Conservation (phyloP, 1,140 invertebrate genomes). For the Sitobion miscanthi region DNA sequence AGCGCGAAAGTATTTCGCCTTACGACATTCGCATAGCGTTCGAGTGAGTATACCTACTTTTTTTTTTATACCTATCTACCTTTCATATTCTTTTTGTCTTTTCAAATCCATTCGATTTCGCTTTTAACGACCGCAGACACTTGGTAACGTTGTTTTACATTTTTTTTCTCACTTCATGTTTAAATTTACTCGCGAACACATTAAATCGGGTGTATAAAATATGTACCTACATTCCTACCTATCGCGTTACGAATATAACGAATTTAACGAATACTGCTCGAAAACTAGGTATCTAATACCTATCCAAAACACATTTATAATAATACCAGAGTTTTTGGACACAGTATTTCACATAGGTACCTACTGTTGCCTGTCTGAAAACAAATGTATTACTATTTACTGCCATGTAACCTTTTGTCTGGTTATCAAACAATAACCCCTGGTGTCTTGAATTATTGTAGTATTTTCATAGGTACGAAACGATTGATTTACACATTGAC, state of each 20-base stretch:
- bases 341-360: neutral
- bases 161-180: neutral
- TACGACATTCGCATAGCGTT: too few species aligned
- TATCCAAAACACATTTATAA: too few species aligned
- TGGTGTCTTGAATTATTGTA: neutral
- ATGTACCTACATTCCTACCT: neutral
- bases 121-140: neutral
- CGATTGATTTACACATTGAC: neutral
- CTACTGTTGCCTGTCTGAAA: neutral
- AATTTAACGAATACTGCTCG: neutral
- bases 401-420: too few species aligned
- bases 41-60: too few species aligned
- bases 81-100: neutral
- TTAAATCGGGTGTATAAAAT: neutral
- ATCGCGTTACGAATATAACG: too few species aligned
- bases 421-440: too few species aligned
- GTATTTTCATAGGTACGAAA: neutral
- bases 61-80: neutral
- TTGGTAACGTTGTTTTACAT: neutral
- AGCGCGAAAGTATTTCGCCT: neutral
- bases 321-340: neutral
- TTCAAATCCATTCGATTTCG: neutral
- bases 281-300: too few species aligned
- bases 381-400: neutral
- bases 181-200: neutral